phyloP scores from a whole-genome alignment of 1,140 invertebrate genomes.

The Batillaria attramentaria region DNA sequence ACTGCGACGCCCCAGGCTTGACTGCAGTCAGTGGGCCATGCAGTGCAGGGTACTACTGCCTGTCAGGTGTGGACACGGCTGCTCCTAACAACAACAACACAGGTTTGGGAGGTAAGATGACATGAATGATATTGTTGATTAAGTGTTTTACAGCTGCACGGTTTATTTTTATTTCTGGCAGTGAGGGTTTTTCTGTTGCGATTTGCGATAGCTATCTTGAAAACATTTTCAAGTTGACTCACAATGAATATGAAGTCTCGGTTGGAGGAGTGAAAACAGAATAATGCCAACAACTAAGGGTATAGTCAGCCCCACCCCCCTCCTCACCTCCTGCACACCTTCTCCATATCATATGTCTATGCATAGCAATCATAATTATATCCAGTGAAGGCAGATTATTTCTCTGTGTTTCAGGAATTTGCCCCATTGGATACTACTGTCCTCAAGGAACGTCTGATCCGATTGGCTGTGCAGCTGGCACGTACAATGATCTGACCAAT shows the following conservation, averaged over 20 bases:
- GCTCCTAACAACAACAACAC: conserved; percentile 64
- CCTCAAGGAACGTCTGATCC: conserved; percentile 61
- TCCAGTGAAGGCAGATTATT: no score
- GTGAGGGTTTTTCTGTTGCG: no score
- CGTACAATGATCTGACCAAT: conserved; percentile 61
- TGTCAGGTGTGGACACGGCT: conserved; percentile 60
- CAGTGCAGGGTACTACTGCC: conserved; percentile 64
- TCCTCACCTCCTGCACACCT: no score
- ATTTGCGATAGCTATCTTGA: no score
- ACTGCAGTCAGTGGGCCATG: conserved; percentile 54
- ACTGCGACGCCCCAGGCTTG: conserved; percentile 61
- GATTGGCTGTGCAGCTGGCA: conserved; percentile 61
- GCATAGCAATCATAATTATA: no score
- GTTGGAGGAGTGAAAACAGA: no score
- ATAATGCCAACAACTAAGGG: no score
- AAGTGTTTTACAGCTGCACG: neutral
- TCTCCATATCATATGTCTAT: no score
- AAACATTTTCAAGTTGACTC: no score
- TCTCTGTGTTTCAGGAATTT: conserved; percentile 51
- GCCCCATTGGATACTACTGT: conserved; percentile 64
- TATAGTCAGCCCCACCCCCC: no score
- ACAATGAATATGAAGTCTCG: no score
- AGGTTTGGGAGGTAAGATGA: conserved; percentile 63
- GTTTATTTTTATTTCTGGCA: no score
- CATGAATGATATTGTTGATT: conserved; percentile 12